These are phyloP conservation scores for Characodon lateralis DNA, from an alignment of 2,797 vertebrate species.

Conservation along the genomic window DNA sequence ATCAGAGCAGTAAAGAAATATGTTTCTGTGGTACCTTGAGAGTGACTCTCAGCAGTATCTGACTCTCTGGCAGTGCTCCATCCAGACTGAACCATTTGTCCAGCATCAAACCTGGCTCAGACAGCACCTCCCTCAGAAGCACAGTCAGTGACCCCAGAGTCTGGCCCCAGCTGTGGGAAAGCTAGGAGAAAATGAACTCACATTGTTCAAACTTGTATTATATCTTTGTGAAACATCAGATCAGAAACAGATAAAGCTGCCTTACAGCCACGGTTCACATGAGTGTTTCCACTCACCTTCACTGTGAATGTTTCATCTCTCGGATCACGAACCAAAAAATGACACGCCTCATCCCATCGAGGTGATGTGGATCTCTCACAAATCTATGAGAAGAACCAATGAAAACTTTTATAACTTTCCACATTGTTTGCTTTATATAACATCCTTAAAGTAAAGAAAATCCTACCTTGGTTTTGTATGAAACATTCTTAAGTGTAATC, in stretches of 20 bases:
- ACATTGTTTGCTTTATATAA: not conserved
- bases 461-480: constrained; percentile 87
- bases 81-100: constrained; percentile 87
- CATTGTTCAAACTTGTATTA: not conserved
- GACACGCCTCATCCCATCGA: constrained; percentile 88
- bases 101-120: constrained; percentile 79
- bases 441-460: not conserved
- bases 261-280: not conserved
- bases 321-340: constrained; percentile 87
- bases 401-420: not conserved
- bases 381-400: constrained; percentile 69
- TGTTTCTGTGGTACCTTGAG: constrained; percentile 82
- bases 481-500: constrained; percentile 76
- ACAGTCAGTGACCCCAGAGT: constrained; percentile 82
- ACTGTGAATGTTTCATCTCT: constrained; percentile 83
- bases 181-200: constrained; percentile 61
- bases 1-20: constrained; percentile 4
- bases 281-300: constrained; percentile 79
- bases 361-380: constrained; percentile 84
- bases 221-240: not conserved
- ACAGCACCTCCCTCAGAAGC: constrained; percentile 83
- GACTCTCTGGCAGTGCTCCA: constrained; percentile 81
- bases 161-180: constrained; percentile 83
- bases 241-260: not conserved
- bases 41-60: constrained; percentile 85